phyloP scores from a whole-genome alignment of 2,113 vertebrate species.

The Malurus elegans region DNA sequence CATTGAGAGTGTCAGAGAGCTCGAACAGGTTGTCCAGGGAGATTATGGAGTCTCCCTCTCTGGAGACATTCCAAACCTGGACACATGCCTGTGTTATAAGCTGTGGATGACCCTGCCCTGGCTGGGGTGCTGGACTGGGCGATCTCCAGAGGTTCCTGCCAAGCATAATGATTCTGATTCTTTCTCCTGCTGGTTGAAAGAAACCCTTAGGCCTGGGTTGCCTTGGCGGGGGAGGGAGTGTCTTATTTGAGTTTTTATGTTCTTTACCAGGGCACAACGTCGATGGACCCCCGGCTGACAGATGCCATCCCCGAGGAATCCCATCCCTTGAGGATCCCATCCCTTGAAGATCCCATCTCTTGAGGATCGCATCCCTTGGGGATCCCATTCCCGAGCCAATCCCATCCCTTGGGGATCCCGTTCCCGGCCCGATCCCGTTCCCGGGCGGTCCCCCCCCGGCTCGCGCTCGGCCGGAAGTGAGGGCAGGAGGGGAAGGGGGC shows the following conservation, averaged over 20 bases:
- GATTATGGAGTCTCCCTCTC: no score
- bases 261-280: not conserved
- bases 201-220: rapidly evolving
- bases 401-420: rapidly evolving
- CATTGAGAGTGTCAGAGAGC: not conserved
- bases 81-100: no score
- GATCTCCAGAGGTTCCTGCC: not conserved
- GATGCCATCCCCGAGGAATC: rapidly evolving
- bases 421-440: no score
- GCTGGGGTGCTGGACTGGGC: no score
- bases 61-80: not conserved
- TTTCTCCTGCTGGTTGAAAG: not conserved
- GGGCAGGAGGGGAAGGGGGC: not conserved
- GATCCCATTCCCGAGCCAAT: no score
- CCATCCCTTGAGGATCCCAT: not conserved
- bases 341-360: rapidly evolving
- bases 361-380: rapidly evolving
- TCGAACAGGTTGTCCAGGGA: not conserved
- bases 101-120: not conserved
- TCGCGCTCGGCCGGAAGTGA: not conserved
- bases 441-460: rapidly evolving
- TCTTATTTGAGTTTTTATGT: rapidly evolving
- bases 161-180: rapidly evolving
- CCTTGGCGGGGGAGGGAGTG: no score
- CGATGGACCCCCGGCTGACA: rapidly evolving